Evolutionary conservation across 2,797 vertebrate species (phyloP).

Genomic region (Squalus acanthias): DNA sequence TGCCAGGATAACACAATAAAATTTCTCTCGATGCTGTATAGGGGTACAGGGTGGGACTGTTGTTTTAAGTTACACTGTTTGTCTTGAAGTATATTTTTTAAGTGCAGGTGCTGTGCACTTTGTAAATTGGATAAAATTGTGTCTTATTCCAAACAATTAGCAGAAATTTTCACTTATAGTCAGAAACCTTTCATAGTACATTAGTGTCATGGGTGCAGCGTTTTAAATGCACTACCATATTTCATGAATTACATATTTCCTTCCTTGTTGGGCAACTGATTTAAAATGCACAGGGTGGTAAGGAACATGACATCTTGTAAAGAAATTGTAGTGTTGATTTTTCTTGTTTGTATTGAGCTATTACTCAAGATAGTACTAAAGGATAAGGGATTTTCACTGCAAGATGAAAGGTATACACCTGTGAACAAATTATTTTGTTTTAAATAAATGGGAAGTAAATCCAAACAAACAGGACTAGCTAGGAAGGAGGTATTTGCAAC

Average conservation of each 20-base stretch:
- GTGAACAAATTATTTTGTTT: not conserved
- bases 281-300: not conserved
- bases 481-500: not conserved
- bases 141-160: not conserved
- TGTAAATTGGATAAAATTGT: conserved; percentile 19
- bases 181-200: not conserved
- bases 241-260: not conserved
- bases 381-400: not conserved
- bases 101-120: conserved; percentile 38
- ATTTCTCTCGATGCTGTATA: not conserved
- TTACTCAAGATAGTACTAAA: not conserved
- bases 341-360: not conserved
- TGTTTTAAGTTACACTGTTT: conserved; percentile 16
- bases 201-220: not conserved
- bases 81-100: conserved; percentile 14
- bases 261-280: not conserved
- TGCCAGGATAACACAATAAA: not conserved
- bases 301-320: not conserved
- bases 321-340: not conserved
- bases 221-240: not conserved
- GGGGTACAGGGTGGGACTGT: not conserved
- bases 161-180: not conserved
- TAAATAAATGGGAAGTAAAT: not conserved
- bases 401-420: not conserved
- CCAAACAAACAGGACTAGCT: not conserved